Evolutionary conservation across 2,797 vertebrate genomes (phyloP).

Genomic region (Gouania willdenowi): DNA sequence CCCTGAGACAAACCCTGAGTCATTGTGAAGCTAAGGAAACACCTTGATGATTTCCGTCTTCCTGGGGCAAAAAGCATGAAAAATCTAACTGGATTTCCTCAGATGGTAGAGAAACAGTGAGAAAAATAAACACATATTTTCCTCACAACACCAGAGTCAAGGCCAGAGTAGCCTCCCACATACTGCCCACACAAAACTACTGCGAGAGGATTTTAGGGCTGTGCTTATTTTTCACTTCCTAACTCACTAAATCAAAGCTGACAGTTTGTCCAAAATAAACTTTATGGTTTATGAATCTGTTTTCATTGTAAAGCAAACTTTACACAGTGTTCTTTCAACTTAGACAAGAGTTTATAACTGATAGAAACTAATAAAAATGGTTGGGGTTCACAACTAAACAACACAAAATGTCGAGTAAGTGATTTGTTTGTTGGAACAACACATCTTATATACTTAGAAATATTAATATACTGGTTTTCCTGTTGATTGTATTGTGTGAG

Average conservation of each 20-base stretch:
- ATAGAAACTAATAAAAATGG: no score
- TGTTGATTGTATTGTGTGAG: no score
- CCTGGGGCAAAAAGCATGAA: slow-evolving; percentile 4
- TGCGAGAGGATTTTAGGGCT: slow-evolving; percentile 28
- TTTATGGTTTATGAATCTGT: slow-evolving; percentile 21
- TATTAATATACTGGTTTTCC: no score
- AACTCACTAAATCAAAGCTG: slow-evolving; percentile 16
- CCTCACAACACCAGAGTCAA: slow-evolving; percentile 25
- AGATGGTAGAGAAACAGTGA: slow-evolving; percentile 16
- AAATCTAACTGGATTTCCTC: slow-evolving; percentile 19
- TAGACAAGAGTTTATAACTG: no score
- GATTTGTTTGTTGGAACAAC: no score
- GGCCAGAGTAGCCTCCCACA: slow-evolving; percentile 34
- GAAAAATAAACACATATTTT: neutral
- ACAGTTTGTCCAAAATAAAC: slow-evolving; percentile 28
- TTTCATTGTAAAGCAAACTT: no score
- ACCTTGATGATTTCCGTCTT: neutral
- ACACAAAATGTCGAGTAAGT: no score
- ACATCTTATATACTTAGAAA: no score
- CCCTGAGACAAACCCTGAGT: slow-evolving; percentile 29
- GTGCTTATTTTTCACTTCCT: slow-evolving; percentile 14
- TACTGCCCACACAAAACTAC: slow-evolving; percentile 42
- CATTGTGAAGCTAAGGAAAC: slow-evolving; percentile 20
- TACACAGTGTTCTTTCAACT: no score
- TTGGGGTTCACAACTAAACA: no score